Percentiles rank a stretch among this genome's conserved stretches.
These are phyloP conservation scores for Hydrotaea cyrtoneurina DNA, from an alignment of 2,888 invertebrate species.

Conservation along the genomic window DNA sequence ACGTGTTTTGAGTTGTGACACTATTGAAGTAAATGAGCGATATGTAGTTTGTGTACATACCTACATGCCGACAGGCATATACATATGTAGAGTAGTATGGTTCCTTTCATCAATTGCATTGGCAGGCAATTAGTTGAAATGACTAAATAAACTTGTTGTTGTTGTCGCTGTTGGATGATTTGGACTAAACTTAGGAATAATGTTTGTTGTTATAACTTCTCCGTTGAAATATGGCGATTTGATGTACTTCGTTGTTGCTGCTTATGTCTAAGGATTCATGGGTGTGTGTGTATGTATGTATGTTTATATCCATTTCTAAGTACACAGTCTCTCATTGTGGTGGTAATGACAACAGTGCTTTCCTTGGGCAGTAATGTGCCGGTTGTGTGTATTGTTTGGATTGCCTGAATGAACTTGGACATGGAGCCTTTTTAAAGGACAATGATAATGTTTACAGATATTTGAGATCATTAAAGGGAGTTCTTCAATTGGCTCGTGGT, in stretches of 20 bases:
- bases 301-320: background rate
- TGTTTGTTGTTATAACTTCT: conserved; percentile 12
- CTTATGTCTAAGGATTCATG: background rate
- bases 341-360: conserved; percentile 38
- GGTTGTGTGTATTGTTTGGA: conserved; percentile 20
- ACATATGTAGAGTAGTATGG: conserved; percentile 14
- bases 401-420: conserved; percentile 7
- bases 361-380: conserved; percentile 35
- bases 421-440: background rate
- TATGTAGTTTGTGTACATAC: conserved; percentile 2
- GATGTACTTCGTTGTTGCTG: conserved; percentile 34
- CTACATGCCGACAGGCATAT: too few relatives aligned
- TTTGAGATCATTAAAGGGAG: conserved; percentile 64
- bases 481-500: conserved; percentile 24
- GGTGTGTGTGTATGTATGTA: background rate
- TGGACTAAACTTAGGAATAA: conserved; percentile 59
- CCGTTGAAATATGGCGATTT: conserved; percentile 57
- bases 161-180: conserved; percentile 22
- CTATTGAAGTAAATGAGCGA: too few relatives aligned
- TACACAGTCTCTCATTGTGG: conserved; percentile 35
- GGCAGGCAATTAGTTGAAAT: conserved; percentile 64
- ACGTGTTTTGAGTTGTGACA: too few relatives aligned
- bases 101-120: conserved; percentile 31
- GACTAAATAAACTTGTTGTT: conserved; percentile 57
- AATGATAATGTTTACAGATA: conserved; percentile 56